Conservation (phyloP, 1,140 invertebrate species). For the Achroia grisella region DNA sequence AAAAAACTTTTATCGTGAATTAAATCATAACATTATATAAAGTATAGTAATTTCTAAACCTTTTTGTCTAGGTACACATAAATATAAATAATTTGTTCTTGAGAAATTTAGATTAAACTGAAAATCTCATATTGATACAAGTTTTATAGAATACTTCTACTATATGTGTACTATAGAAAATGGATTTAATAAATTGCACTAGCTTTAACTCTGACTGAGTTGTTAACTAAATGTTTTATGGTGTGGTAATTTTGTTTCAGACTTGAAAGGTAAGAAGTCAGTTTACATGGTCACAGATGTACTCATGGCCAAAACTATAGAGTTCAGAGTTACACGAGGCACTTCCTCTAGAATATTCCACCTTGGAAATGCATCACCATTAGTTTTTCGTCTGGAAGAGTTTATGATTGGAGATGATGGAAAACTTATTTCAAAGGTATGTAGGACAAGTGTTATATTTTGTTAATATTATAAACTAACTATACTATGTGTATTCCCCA, state of each 20-base stretch:
- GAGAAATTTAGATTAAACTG: too few relatives aligned
- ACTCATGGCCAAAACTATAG: constrained; percentile 68
- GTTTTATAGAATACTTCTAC: too few relatives aligned
- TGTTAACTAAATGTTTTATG: too few relatives aligned
- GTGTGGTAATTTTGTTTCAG: constrained; percentile 37
- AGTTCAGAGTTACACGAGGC: constrained; percentile 63
- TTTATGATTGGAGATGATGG: constrained; percentile 64
- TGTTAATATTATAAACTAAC: too few relatives aligned
- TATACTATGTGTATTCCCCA: too few relatives aligned
- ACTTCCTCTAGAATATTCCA: constrained; percentile 70
- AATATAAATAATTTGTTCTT: too few relatives aligned
- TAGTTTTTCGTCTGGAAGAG: constrained; percentile 65
- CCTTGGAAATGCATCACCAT: constrained; percentile 60
- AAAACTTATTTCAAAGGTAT: constrained; percentile 61
- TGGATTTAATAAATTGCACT: background rate
- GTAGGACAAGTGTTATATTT: constrained; percentile 2
- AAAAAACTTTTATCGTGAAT: too few relatives aligned
- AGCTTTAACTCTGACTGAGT: constrained; percentile 3
- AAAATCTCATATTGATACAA: too few relatives aligned
- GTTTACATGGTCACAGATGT: constrained; percentile 69
- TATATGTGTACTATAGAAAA: too few relatives aligned
- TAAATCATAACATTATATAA: too few relatives aligned
- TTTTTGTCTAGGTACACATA: too few relatives aligned
- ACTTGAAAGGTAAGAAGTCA: constrained; percentile 63
- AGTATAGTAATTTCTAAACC: too few relatives aligned